Evolutionary conservation across 2,113 vertebrate genomes (phyloP).

Genomic region (Hiodon tergisus): DNA sequence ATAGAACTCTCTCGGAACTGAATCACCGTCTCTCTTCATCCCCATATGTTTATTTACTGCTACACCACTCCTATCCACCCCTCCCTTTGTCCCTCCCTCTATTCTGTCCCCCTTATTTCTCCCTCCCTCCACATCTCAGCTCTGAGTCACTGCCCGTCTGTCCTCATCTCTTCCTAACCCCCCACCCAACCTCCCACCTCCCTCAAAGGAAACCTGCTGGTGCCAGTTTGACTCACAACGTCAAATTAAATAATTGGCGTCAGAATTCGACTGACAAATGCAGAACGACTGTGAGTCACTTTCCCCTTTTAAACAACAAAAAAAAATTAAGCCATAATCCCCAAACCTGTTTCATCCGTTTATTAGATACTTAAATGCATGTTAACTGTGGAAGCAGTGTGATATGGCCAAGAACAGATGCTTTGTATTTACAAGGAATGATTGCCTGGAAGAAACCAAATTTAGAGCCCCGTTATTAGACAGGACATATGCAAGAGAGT

Average conservation of each 20-base stretch:
- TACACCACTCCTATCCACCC: slow-evolving; percentile 7
- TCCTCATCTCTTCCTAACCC: neutral
- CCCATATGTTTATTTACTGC: neutral
- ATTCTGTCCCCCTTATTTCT: slow-evolving; percentile 1
- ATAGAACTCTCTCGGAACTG: no score
- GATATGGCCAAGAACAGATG: no score
- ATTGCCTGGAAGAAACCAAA: no score
- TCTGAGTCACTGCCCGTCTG: slow-evolving; percentile 25
- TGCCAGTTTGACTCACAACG: neutral
- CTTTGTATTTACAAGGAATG: no score
- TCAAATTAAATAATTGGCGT: slow-evolving; percentile 18
- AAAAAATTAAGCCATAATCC: neutral
- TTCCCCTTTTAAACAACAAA: neutral
- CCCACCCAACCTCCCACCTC: neutral
- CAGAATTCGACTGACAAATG: slow-evolving; percentile 13
- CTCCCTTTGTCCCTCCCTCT: slow-evolving; percentile 8
- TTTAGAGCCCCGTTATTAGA: no score
- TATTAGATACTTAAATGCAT: no score
- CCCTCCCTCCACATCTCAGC: neutral
- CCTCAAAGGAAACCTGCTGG: neutral
- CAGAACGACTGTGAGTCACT: slow-evolving; percentile 10
- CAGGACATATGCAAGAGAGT: no score
- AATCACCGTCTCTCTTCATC: neutral
- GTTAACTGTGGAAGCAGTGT: no score
- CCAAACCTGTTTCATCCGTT: no score